Base-by-base conservation (phyloP, 2,113 vertebrate genomes). In the Laticauda laticaudata region DNA sequence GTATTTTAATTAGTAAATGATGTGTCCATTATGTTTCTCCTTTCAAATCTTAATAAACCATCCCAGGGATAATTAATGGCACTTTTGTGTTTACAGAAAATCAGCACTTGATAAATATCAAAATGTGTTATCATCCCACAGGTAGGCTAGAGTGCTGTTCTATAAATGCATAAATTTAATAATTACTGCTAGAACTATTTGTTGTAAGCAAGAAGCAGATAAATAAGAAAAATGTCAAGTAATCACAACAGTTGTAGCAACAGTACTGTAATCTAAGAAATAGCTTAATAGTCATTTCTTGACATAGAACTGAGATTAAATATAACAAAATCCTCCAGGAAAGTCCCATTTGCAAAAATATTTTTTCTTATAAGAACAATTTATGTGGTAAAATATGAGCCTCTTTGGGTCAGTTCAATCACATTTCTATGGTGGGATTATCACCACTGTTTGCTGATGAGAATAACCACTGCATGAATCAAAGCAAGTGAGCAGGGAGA, bases 71-170 rank as follows among this genome's bases (percentile, higher is more conserved):
- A 98, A 98, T 98, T 97, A 97, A 96, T 95, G 96, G 95, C 95
- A 97, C 97, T 97, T 97, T 94, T 97, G 94, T 97, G 97, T 97
- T 98, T 98, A 97, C 96, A 97, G 95, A 97, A 98, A 97, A 97
- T 95, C 97, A 97, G 94, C 95, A 96, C 97, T 98, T 98, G 96
- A 98, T 97, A 98, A 98, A 97, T 98, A 98, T 94, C 95, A 96
- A 97, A 97, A 97, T 95, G 97, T 97, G 97, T 97, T 97, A 97
- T 96, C 96, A 97, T 96, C n/a, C 93, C 94, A 95, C 94, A 45
- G 96, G 96, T 97, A 91, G 94, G 88, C 95, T 97, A 91, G 94
- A 87, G 94, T 96, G 95, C 90, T 92, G 97, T 98, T 97, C 96
- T 96, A 97, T 97, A 97, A 97, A 97, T 97, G 96, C 95, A 97